Percentiles rank a stretch among this genome's conserved stretches.
phyloP scores from a whole-genome alignment of 2,113 vertebrate species.

The Cromileptes altivelis region DNA sequence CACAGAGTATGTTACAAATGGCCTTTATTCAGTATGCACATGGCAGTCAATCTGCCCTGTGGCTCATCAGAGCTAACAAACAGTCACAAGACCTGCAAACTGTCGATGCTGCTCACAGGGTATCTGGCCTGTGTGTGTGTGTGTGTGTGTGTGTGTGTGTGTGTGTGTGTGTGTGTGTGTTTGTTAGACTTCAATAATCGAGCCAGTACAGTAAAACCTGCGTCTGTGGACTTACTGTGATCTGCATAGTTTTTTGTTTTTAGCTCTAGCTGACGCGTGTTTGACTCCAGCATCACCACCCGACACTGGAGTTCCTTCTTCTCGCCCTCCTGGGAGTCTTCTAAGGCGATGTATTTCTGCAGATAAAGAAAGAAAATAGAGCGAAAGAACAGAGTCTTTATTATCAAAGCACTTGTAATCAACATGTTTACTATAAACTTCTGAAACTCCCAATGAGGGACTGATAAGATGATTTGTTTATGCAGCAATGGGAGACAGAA shows the following conservation, averaged over 20 bases:
- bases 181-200: not conserved
- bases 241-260: slow-evolving; percentile 97
- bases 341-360: slow-evolving; percentile 96
- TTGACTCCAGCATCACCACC: slow-evolving; percentile 91
- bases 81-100: slow-evolving; percentile 54
- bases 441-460: not conserved
- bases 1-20: slow-evolving; percentile 9
- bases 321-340: slow-evolving; percentile 97
- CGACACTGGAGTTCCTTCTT: slow-evolving; percentile 95
- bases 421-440: not conserved
- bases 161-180: slow-evolving; percentile 13
- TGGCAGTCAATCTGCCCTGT: slow-evolving; percentile 16
- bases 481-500: not conserved
- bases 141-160: slow-evolving; percentile 6
- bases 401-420: not conserved
- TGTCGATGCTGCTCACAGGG: slow-evolving; percentile 27
- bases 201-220: not conserved
- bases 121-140: not conserved
- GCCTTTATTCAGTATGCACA: slow-evolving; percentile 25
- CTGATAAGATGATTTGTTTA: not conserved
- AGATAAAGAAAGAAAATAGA: slow-evolving; percentile 38
- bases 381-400: not conserved
- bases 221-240: slow-evolving; percentile 90
- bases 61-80: slow-evolving; percentile 32
- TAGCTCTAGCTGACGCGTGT: slow-evolving; percentile 93